Evolutionary conservation across 2,797 vertebrate species (phyloP).

Genomic region (Tragopan temminckii): DNA sequence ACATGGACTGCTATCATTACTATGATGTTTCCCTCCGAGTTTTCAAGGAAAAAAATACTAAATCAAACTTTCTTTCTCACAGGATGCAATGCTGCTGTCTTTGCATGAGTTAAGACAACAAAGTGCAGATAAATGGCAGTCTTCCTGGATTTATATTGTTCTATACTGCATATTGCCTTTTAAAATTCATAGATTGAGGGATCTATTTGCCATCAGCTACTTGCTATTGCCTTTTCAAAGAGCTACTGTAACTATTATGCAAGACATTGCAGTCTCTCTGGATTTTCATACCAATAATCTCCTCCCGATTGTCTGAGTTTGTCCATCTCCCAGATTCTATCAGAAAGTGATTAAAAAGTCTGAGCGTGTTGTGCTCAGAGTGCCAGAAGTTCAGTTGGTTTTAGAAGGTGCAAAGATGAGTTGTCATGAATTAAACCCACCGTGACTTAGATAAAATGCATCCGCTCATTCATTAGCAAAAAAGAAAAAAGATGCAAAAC

Average conservation of each 20-base stretch:
- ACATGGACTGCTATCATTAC: background rate
- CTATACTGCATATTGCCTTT: conserved; percentile 15
- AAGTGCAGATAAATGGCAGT: background rate
- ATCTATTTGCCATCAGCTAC: conserved; percentile 43
- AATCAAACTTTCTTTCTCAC: background rate
- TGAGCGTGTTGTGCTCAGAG: background rate
- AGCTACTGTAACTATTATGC: conserved; percentile 1
- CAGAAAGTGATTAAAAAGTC: background rate
- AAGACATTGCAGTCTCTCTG: background rate
- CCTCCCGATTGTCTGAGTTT: conserved; percentile 14
- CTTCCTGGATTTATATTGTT: conserved; percentile 38
- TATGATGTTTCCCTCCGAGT: background rate
- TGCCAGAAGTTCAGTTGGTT: background rate
- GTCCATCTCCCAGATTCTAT: background rate
- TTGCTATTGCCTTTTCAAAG: conserved; percentile 16
- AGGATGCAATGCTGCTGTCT: background rate
- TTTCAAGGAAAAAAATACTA: background rate
- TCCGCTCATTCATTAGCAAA: background rate
- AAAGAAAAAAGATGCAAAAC: background rate
- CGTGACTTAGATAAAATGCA: background rate
- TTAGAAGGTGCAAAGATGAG: background rate
- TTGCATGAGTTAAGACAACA: conserved; percentile 1
- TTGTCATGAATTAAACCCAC: background rate
- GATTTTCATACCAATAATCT: conserved; percentile 38
- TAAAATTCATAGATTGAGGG: conserved; percentile 51